These are phyloP conservation scores for Glaucomys volans DNA, from an alignment of 2,113 vertebrate species.

Conservation along the genomic window DNA sequence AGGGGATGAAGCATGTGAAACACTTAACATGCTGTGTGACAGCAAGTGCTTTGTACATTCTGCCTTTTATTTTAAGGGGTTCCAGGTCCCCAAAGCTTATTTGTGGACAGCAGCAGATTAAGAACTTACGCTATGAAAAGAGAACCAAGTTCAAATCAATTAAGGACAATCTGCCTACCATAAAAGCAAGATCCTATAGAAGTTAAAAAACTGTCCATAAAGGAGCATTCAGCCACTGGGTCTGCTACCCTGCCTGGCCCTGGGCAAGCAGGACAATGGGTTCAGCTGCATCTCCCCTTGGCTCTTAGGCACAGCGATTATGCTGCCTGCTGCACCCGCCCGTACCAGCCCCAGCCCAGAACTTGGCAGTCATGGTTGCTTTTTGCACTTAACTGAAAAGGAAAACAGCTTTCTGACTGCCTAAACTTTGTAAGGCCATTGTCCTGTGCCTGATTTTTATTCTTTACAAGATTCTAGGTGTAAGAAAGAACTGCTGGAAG, in stretches of 20 bases:
- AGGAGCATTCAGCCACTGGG: neutral
- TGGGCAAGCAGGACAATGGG: neutral
- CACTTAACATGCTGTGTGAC: neutral
- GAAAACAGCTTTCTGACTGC: conserved; percentile 4
- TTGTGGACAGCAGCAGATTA: neutral
- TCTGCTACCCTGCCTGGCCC: neutral
- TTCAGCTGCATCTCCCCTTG: neutral
- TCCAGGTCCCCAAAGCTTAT: neutral
- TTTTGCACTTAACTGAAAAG: conserved; percentile 4
- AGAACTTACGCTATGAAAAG: conserved; percentile 34
- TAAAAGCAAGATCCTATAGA: conserved; percentile 9
- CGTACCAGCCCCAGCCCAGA: neutral
- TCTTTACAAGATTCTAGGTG: conserved; percentile 1
- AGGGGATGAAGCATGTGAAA: neutral
- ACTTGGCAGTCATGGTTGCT: conserved; percentile 21
- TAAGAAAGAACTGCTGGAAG: neutral
- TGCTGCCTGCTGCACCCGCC: neutral
- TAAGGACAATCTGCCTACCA: neutral
- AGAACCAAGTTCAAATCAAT: conserved; percentile 42
- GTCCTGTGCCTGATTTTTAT: neutral
- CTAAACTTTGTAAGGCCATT: neutral
- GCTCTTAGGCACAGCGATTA: neutral
- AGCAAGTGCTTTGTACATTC: neutral
- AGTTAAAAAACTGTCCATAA: neutral
- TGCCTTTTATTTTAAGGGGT: conserved; percentile 49